phyloP scores from a whole-genome alignment of 53 echinoderm and acorn worm genomes.

The Glandiceps talaboti region DNA sequence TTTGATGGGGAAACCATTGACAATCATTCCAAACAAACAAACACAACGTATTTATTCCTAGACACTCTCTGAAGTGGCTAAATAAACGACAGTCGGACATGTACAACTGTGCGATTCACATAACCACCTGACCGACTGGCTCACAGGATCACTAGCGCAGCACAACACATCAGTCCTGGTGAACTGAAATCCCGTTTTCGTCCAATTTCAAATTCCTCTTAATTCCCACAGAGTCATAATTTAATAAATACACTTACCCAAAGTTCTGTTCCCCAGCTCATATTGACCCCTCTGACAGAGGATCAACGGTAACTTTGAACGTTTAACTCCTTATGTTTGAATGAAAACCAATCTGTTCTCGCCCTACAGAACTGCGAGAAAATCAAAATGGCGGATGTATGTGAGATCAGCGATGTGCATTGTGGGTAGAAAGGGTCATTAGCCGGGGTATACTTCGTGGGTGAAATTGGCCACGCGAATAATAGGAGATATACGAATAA shows the following conservation, averaged over 20 bases:
- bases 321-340: background rate
- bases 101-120: background rate
- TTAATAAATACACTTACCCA: slow-evolving; percentile 59
- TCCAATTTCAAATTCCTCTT: background rate
- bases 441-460: too few species aligned
- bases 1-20: too few species aligned
- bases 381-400: background rate
- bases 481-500: too few species aligned
- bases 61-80: too few species aligned
- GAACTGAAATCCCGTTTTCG: background rate
- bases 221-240: background rate
- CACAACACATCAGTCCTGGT: too few species aligned
- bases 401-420: background rate
- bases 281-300: slow-evolving; percentile 5
- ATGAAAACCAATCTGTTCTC: background rate
- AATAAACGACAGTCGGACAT: too few species aligned
- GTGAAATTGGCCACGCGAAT: too few species aligned
- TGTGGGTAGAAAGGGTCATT: background rate
- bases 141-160: too few species aligned
- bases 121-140: background rate
- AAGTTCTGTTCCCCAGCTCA: slow-evolving; percentile 84
- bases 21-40: too few species aligned
- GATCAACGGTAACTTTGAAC: background rate
- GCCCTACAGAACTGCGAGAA: background rate
- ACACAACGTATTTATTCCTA: too few species aligned